These are phyloP conservation scores for Acronicta leporina DNA, from an alignment of 2,888 invertebrate genomes.

Conservation along the genomic window DNA sequence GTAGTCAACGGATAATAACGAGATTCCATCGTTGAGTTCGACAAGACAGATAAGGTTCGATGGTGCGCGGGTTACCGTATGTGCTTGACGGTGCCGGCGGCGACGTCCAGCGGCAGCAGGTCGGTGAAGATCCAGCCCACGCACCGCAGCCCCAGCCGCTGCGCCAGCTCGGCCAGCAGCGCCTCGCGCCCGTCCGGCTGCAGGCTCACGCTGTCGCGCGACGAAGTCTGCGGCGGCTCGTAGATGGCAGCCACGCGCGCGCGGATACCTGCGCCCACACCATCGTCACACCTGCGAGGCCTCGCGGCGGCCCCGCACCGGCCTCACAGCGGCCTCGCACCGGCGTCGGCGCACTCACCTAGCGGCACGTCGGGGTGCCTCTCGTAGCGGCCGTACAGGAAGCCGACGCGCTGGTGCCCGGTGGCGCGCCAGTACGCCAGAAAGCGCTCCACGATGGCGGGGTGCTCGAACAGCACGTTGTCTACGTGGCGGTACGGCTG, in stretches of 20 bases:
- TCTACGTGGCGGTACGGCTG: slow-evolving; percentile 99
- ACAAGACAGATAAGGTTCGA: background rate
- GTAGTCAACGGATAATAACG: no score
- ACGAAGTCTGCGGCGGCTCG: slow-evolving; percentile 98
- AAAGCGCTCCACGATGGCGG: slow-evolving; percentile 97
- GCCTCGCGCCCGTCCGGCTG: slow-evolving; percentile 91
- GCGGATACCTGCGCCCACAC: slow-evolving; percentile 89
- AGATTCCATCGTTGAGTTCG: no score
- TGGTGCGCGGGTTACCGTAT: slow-evolving; percentile 69
- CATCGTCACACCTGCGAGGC: no score
- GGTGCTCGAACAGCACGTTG: slow-evolving; percentile 98
- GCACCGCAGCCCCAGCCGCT: slow-evolving; percentile 92
- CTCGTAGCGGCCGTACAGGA: slow-evolving; percentile 97
- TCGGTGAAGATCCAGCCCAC: slow-evolving; percentile 99
- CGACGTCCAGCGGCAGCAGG: slow-evolving; percentile 95
- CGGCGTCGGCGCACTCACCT: slow-evolving; percentile 38
- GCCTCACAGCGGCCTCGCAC: no score
- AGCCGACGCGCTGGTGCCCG: slow-evolving; percentile 97
- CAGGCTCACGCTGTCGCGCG: slow-evolving; percentile 91
- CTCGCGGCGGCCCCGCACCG: no score
- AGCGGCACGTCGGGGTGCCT: slow-evolving; percentile 91
- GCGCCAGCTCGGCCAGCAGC: slow-evolving; percentile 93
- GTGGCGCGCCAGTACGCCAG: slow-evolving; percentile 98
- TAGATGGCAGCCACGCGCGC: slow-evolving; percentile 98
- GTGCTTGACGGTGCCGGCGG: slow-evolving; percentile 94